A percentile compares a stretch with the other conserved stretches of the same genome.
phyloP scores from a whole-genome alignment of 2,113 vertebrate genomes.

The Malaclemys terrapin region DNA sequence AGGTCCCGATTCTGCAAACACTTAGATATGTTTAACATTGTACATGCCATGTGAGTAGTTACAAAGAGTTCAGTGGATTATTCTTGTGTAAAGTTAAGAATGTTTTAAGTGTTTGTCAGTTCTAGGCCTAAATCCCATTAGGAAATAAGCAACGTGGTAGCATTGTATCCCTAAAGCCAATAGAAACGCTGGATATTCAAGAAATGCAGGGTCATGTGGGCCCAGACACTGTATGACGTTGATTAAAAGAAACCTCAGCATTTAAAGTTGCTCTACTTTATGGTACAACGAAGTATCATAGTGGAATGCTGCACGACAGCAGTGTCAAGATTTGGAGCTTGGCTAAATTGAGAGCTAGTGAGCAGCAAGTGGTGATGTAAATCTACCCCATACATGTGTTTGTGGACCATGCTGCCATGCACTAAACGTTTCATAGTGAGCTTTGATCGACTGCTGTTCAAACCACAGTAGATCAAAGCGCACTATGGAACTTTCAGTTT shows the following conservation, averaged over 20 bases:
- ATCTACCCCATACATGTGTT: neutral
- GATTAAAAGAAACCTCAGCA: neutral
- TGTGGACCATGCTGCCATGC: neutral
- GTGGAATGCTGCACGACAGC: neutral
- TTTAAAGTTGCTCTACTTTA: neutral
- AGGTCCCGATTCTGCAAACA: fast-evolving
- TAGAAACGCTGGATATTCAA: neutral
- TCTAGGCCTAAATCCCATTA: neutral
- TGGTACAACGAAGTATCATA: neutral
- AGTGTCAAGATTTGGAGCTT: neutral
- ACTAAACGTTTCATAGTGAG: neutral
- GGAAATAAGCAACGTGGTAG: too few relatives aligned
- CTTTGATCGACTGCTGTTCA: neutral
- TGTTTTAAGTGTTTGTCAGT: neutral
- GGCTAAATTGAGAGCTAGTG: neutral
- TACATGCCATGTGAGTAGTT: neutral
- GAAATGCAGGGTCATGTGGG: neutral
- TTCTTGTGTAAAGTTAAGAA: neutral
- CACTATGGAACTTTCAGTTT: neutral
- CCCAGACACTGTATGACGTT: neutral
- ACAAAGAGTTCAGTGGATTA: neutral
- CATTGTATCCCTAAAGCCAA: neutral
- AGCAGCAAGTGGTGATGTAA: neutral
- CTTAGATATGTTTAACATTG: neutral
- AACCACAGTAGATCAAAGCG: neutral